These are phyloP conservation scores for Desoria tigrina DNA, from an alignment of 2,888 invertebrate species.

Conservation along the genomic window DNA sequence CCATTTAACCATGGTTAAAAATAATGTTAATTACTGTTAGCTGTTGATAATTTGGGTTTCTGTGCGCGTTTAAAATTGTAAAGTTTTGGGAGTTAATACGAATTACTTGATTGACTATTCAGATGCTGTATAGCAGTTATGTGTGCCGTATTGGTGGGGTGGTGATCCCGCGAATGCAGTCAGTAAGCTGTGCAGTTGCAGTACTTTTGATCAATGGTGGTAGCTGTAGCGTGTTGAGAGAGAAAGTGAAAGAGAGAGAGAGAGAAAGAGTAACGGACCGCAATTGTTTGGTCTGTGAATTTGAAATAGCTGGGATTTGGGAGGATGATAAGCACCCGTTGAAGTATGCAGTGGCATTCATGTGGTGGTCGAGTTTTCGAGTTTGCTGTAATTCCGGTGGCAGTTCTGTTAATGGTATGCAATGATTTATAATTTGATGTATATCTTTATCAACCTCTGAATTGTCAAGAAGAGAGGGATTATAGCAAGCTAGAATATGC, in stretches of 20 bases:
- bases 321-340: constrained; percentile 35
- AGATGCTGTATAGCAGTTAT: constrained; percentile 48
- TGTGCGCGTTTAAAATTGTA: not conserved
- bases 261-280: constrained; percentile 19
- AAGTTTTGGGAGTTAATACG: constrained; percentile 2
- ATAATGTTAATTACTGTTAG: not conserved
- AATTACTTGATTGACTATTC: constrained; percentile 37
- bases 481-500: not conserved
- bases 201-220: constrained; percentile 12
- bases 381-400: constrained; percentile 37
- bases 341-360: constrained; percentile 30
- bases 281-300: constrained; percentile 3
- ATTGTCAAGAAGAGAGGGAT: not conserved
- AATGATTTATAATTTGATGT: constrained; percentile 17
- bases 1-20: too few relatives aligned
- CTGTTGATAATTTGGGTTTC: not conserved
- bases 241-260: constrained; percentile 23
- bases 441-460: not conserved
- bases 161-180: constrained; percentile 48
- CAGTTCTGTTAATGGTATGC: constrained; percentile 32
- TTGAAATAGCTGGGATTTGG: not conserved
- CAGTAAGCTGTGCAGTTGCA: constrained; percentile 45
- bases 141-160: constrained; percentile 49
- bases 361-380: constrained; percentile 34
- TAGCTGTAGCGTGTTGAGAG: constrained; percentile 33